Percentiles rank a stretch among this genome's conserved stretches.
Evolutionary conservation across 1,140 invertebrate species (phyloP).

Genomic region (Diachasmimorpha longicaudata): DNA sequence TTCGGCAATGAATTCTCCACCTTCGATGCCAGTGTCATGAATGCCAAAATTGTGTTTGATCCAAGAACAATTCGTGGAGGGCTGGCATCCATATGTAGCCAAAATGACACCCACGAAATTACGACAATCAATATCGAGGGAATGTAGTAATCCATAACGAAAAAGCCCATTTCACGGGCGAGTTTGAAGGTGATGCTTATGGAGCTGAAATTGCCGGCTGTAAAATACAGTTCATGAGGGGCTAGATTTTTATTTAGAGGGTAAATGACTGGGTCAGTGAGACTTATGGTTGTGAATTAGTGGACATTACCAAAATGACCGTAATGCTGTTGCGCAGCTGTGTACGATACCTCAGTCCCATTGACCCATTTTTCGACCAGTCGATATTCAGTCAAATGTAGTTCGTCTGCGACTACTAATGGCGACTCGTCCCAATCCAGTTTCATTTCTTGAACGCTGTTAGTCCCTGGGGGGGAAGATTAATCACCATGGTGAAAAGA

Average conservation of each 20-base stretch:
- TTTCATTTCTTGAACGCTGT: constrained; percentile 76
- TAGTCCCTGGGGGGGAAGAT: constrained; percentile 70
- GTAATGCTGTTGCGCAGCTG: constrained; percentile 69
- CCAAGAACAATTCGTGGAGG: constrained; percentile 81
- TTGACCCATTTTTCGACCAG: constrained; percentile 75
- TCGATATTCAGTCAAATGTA: constrained; percentile 84
- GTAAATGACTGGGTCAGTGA: not conserved
- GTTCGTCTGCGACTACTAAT: constrained; percentile 74
- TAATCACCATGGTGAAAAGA: not conserved
- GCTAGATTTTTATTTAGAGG: no score
- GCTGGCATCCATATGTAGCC: constrained; percentile 85
- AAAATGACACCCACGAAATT: constrained; percentile 91
- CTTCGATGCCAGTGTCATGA: constrained; percentile 84
- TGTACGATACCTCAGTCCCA: constrained; percentile 70
- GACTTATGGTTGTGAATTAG: not conserved
- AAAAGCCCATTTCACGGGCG: constrained; percentile 83
- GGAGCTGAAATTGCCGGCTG: constrained; percentile 83
- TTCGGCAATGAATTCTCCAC: constrained; percentile 84
- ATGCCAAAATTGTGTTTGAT: constrained; percentile 86
- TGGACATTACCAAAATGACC: constrained; percentile 69
- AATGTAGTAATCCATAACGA: constrained; percentile 89
- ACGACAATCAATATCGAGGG: constrained; percentile 87
- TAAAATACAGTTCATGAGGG: constrained; percentile 45
- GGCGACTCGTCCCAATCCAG: constrained; percentile 78
- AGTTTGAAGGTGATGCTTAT: constrained; percentile 80